These are phyloP conservation scores for Gymnodraco acuticeps DNA, from an alignment of 2,797 vertebrate genomes.

Conservation along the genomic window DNA sequence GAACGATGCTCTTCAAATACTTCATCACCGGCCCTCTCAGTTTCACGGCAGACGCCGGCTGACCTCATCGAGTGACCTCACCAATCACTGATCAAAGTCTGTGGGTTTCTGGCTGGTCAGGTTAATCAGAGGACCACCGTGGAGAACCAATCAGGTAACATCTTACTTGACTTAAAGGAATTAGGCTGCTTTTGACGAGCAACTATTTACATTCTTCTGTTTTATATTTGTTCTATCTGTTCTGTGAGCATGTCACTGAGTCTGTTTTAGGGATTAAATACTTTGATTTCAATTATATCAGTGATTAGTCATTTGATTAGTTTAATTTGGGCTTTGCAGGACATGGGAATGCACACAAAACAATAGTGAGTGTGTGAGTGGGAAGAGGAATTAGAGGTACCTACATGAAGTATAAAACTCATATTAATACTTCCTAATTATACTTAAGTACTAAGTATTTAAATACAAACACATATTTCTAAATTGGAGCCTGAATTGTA, in stretches of 20 bases:
- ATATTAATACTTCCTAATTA: not conserved
- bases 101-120: conserved; percentile 57
- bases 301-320: conserved; percentile 50
- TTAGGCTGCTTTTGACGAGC: conserved; percentile 51
- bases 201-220: conserved; percentile 20
- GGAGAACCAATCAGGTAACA: conserved; percentile 76
- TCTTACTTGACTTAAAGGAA: conserved; percentile 69
- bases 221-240: not conserved
- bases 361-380: conserved; percentile 14
- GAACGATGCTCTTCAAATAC: conserved; percentile 60
- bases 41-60: conserved; percentile 59
- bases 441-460: conserved; percentile 1
- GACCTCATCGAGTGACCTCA: conserved; percentile 71
- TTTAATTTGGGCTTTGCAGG: conserved; percentile 33
- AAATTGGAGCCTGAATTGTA: conserved; percentile 1
- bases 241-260: conserved; percentile 41
- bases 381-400: conserved; percentile 1
- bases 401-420: conserved; percentile 16
- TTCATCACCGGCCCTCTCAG: conserved; percentile 60
- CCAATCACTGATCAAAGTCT: conserved; percentile 75
- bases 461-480: conserved; percentile 40
- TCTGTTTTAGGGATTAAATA: conserved; percentile 31
- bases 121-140: conserved; percentile 79
- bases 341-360: conserved; percentile 22
- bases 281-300: conserved; percentile 56